Evolutionary conservation across 2,797 vertebrate genomes (phyloP).

Genomic region (Hemibagrus guttatus): DNA sequence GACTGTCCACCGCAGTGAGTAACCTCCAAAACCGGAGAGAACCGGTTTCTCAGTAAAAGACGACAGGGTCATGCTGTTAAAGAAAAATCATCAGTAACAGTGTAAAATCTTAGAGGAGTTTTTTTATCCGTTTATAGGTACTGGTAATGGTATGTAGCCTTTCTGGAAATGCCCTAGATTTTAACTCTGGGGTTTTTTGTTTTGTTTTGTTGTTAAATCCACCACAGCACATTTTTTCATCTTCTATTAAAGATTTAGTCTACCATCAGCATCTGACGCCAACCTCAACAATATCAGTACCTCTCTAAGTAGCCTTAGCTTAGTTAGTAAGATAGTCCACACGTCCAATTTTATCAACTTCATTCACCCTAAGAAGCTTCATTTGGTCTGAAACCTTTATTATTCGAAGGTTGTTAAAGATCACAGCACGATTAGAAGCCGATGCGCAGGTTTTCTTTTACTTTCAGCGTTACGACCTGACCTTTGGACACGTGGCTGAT

Average conservation of each 20-base stretch:
- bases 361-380: background rate
- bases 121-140: background rate
- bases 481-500: conserved; percentile 9
- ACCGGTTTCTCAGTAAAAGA: background rate
- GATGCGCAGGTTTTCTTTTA: background rate
- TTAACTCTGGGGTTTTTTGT: too few relatives aligned
- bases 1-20: conserved; percentile 97
- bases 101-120: background rate
- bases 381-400: background rate
- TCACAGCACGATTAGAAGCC: too few relatives aligned
- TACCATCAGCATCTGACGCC: background rate
- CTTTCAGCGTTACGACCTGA: background rate
- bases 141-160: background rate
- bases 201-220: too few relatives aligned
- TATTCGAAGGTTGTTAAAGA: background rate
- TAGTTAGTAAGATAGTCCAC: background rate
- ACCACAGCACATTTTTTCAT: background rate
- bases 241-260: background rate
- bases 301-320: background rate
- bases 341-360: background rate
- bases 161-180: background rate
- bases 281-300: background rate
- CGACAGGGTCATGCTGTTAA: background rate
- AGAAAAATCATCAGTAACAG: background rate
- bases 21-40: background rate